A percentile compares a stretch with the other conserved stretches of the same genome.
These are phyloP conservation scores for Platichthys flesus DNA, from an alignment of 2,113 vertebrate species.

Conservation along the genomic window DNA sequence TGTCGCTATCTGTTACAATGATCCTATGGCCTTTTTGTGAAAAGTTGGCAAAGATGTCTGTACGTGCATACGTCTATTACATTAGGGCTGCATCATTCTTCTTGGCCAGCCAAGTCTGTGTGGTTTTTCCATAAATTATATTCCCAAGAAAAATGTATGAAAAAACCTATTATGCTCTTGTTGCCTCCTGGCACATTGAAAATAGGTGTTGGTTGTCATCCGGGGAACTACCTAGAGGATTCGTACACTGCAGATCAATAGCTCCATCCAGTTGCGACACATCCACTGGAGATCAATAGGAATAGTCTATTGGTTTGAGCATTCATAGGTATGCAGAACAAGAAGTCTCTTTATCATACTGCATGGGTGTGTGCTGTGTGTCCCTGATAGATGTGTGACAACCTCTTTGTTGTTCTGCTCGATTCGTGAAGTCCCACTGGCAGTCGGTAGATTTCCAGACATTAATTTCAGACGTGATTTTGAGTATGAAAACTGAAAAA, in stretches of 20 bases:
- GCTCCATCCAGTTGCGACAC: conserved; percentile 55
- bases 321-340: conserved; percentile 13
- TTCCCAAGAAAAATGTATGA: conserved; percentile 30
- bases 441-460: neutral
- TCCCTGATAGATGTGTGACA: neutral
- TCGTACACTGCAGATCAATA: conserved; percentile 51
- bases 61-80: conserved; percentile 31
- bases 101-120: neutral
- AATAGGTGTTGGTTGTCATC: conserved; percentile 47
- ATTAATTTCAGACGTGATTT: neutral
- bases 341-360: neutral
- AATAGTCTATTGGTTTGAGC: conserved; percentile 42
- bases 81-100: conserved; percentile 2
- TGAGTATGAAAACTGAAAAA: conserved; percentile 15
- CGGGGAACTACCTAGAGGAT: conserved; percentile 50
- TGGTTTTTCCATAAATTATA: conserved; percentile 5
- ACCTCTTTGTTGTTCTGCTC: conserved; percentile 10
- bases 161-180: neutral
- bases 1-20: conserved; percentile 53
- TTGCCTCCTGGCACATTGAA: conserved; percentile 24
- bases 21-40: conserved; percentile 55
- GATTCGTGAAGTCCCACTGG: neutral
- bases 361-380: neutral
- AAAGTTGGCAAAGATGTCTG: conserved; percentile 51
- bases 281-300: conserved; percentile 56